Percentiles rank a stretch among this genome's conserved stretches.
Conservation (phyloP, 2,888 invertebrate species). For the Pherbina coryleti region DNA sequence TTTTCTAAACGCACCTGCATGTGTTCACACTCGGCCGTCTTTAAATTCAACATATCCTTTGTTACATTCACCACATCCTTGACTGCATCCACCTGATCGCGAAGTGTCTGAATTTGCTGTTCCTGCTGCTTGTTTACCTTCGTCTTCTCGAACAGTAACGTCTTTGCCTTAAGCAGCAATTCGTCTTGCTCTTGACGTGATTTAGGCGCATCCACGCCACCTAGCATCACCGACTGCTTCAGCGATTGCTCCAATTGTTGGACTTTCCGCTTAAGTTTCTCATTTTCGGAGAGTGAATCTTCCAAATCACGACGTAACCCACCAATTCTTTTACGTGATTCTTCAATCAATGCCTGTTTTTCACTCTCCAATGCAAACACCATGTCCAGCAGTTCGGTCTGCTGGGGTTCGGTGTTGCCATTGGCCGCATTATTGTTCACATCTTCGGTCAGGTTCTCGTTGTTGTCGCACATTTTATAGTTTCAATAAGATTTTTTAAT, state of each 20-base stretch:
- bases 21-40: constrained; percentile 83
- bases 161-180: constrained; percentile 76
- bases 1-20: constrained; percentile 76
- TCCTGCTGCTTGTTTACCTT: constrained; percentile 84
- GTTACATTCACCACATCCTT: constrained; percentile 87
- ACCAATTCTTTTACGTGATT: constrained; percentile 63
- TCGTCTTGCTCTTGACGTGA: constrained; percentile 67
- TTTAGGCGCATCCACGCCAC: constrained; percentile 64
- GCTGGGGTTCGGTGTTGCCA: constrained; percentile 24
- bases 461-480: constrained; percentile 58
- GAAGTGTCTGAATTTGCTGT: constrained; percentile 78
- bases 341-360: constrained; percentile 66
- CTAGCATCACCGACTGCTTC: constrained; percentile 65
- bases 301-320: constrained; percentile 66
- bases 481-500: not conserved
- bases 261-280: constrained; percentile 63
- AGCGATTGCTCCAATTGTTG: constrained; percentile 65
- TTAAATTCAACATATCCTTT: constrained; percentile 82
- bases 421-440: constrained; percentile 56
- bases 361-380: constrained; percentile 68
- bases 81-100: constrained; percentile 78
- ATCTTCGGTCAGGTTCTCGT: constrained; percentile 51
- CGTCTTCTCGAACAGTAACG: constrained; percentile 81
- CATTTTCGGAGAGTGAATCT: constrained; percentile 64
- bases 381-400: constrained; percentile 65